These are phyloP conservation scores for Euthynnus affinis DNA, from an alignment of 2,797 vertebrate species.

Conservation along the genomic window DNA sequence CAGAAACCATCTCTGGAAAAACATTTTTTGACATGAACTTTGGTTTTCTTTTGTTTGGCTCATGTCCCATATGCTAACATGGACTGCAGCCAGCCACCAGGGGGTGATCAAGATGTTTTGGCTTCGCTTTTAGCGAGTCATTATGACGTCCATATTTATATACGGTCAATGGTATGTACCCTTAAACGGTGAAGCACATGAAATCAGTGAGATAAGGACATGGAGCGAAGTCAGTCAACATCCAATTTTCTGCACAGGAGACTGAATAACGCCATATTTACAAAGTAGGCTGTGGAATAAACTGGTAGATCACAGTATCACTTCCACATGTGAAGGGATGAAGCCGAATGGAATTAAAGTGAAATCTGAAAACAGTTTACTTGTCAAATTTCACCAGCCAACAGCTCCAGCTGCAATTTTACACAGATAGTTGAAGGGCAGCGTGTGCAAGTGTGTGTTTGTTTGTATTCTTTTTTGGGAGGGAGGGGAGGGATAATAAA, in stretches of 20 bases:
- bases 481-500: conserved; percentile 11
- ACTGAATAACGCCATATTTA: conserved; percentile 17
- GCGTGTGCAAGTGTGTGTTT: conserved; percentile 23
- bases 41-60: too few relatives aligned
- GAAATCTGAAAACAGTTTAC: conserved; percentile 69
- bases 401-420: conserved; percentile 50
- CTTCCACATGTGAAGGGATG: conserved; percentile 60
- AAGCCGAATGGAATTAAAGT: conserved; percentile 45
- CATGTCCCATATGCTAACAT: too few relatives aligned
- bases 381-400: conserved; percentile 58
- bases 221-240: neutral
- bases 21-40: too few relatives aligned
- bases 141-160: too few relatives aligned
- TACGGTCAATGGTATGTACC: too few relatives aligned
- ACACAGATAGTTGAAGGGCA: conserved; percentile 43
- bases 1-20: too few relatives aligned
- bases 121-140: too few relatives aligned
- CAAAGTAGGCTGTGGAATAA: conserved; percentile 36
- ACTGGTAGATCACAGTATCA: conserved; percentile 33
- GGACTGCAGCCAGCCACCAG: too few relatives aligned
- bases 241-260: conserved; percentile 16
- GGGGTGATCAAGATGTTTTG: too few relatives aligned
- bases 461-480: conserved; percentile 26
- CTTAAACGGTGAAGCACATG: neutral
- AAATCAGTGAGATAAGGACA: neutral